A percentile compares a stretch with the other conserved stretches of the same genome.
Evolutionary conservation across 2,113 vertebrate species (phyloP).

Genomic region (Verasper variegatus): DNA sequence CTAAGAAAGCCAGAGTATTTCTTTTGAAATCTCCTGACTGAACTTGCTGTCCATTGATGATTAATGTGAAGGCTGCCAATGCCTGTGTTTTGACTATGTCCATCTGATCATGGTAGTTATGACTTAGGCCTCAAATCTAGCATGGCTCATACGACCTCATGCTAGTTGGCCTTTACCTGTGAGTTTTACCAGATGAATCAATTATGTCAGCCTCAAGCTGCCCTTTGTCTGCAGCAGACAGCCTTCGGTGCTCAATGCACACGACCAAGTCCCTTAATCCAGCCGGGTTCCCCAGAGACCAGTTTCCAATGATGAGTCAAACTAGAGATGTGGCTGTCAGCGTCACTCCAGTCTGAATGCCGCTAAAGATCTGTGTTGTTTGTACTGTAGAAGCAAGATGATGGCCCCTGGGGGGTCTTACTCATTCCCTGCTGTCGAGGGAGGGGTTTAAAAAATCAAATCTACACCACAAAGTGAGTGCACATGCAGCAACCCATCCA

Average conservation of each 20-base stretch:
- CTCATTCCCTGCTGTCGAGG: not conserved
- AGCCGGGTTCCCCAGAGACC: not conserved
- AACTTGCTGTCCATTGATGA: not conserved
- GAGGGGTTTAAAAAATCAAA: conserved; percentile 22
- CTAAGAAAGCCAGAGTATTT: too few species aligned
- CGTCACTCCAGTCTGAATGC: not conserved
- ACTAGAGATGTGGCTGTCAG: not conserved
- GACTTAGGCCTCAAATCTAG: not conserved
- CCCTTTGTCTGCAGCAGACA: not conserved
- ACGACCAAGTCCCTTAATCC: not conserved
- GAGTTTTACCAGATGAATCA: not conserved
- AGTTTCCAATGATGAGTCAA: conserved; percentile 18
- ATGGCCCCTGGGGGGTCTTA: not conserved
- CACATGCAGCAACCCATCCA: not conserved
- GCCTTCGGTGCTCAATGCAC: not conserved
- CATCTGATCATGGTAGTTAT: not conserved
- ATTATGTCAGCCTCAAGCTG: not conserved
- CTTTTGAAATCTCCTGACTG: not conserved
- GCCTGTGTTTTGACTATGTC: not conserved
- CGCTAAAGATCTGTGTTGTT: conserved; percentile 23
- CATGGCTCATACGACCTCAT: too few species aligned
- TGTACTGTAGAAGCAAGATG: conserved; percentile 15
- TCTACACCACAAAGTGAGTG: not conserved
- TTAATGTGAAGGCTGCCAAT: not conserved
- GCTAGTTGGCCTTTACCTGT: not conserved